Evolutionary conservation across 2,797 vertebrate species (phyloP).

Genomic region (Helostoma temminkii): DNA sequence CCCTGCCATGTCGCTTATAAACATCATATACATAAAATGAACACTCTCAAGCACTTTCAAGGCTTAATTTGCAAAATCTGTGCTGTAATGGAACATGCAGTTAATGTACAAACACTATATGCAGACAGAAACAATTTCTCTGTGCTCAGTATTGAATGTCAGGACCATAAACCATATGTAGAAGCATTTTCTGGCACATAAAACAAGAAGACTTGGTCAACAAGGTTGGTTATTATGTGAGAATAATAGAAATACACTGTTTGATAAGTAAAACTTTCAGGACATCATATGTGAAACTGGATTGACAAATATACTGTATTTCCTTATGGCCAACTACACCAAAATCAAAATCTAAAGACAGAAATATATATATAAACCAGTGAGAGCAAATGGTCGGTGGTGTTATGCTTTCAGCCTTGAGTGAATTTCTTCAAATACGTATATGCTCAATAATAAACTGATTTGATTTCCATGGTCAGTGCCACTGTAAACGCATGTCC

Average conservation of each 20-base stretch:
- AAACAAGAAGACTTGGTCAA: slow-evolving; percentile 7
- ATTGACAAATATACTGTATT: no score
- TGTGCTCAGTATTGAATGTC: slow-evolving; percentile 41
- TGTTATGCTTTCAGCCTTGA: no score
- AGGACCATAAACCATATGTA: slow-evolving; percentile 36
- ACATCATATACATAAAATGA: slow-evolving; percentile 14
- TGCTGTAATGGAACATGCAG: not conserved
- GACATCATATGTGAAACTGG: no score
- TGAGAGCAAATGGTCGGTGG: no score
- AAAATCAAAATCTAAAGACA: no score
- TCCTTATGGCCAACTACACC: no score
- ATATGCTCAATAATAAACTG: no score
- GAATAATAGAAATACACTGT: slow-evolving; percentile 15
- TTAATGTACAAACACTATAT: slow-evolving; percentile 4
- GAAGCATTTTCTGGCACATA: slow-evolving; percentile 12
- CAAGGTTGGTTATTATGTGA: no score
- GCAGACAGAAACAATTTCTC: slow-evolving; percentile 5
- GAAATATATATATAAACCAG: no score
- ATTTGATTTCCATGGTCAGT: no score
- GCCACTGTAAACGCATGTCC: no score
- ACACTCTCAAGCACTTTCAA: not conserved
- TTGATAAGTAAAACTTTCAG: not conserved
- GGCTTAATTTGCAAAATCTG: slow-evolving; percentile 17
- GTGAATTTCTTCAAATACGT: no score
- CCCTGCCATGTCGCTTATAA: slow-evolving; percentile 12